These are phyloP conservation scores for Rallus limicola DNA, from an alignment of 2,113 vertebrate species.

Conservation along the genomic window DNA sequence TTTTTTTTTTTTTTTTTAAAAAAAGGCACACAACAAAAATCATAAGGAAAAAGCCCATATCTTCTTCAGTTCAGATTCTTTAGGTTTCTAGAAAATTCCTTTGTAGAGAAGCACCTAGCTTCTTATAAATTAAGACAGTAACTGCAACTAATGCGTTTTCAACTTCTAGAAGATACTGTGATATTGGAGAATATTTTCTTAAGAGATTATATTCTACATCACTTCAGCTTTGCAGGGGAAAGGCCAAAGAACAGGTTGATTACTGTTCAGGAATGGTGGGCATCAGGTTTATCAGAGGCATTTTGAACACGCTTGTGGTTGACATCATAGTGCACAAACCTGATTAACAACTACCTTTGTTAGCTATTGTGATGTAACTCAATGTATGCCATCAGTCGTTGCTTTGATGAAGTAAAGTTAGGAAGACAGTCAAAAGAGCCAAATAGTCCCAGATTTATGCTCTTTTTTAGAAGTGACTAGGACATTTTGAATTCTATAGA, in stretches of 20 bases:
- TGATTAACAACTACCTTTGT: conserved; percentile 11
- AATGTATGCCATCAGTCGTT: background rate
- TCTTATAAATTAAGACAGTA: background rate
- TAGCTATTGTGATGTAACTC: conserved; percentile 17
- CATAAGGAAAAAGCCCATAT: background rate
- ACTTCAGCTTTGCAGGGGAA: background rate
- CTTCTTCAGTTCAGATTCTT: background rate
- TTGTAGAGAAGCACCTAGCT: background rate
- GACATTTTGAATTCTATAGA: background rate
- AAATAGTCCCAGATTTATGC: background rate
- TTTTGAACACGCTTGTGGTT: background rate
- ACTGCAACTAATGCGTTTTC: background rate
- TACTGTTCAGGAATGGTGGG: background rate
- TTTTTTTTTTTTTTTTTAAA: too few relatives aligned
- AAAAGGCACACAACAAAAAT: too few relatives aligned
- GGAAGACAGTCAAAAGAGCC: background rate
- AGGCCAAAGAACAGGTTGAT: background rate
- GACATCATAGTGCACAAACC: background rate
- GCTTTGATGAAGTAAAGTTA: background rate
- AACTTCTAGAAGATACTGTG: background rate
- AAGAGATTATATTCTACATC: background rate
- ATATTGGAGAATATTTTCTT: background rate
- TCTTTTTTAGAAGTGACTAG: background rate
- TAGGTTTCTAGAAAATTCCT: background rate
- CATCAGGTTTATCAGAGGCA: background rate